A percentile compares a stretch with the other conserved stretches of the same genome.
Conservation (phyloP, 2,888 invertebrate species). For the Andrena fulva region DNA sequence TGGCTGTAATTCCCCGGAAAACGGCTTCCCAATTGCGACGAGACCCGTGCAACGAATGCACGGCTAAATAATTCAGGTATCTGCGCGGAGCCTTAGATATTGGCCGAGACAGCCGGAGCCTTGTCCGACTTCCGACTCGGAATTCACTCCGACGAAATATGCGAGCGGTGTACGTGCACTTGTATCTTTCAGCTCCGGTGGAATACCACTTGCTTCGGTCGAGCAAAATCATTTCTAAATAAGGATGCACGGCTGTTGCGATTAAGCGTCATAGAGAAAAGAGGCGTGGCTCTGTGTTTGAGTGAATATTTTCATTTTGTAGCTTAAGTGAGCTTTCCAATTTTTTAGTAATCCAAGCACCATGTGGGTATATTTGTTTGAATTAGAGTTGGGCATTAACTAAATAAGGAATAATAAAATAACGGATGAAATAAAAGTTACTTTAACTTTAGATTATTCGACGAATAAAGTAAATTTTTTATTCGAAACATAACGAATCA, state of each 20-base stretch:
- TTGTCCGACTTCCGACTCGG: neutral
- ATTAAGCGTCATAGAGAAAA: too few relatives aligned
- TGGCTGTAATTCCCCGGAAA: slow-evolving; percentile 4
- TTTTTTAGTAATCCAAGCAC: too few relatives aligned
- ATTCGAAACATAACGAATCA: too few relatives aligned
- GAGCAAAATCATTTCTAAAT: neutral
- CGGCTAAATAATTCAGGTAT: slow-evolving; percentile 26
- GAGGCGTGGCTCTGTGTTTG: too few relatives aligned
- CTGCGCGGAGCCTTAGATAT: slow-evolving; percentile 5
- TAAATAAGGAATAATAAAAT: too few relatives aligned
- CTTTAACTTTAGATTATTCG: too few relatives aligned
- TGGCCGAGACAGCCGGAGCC: neutral
- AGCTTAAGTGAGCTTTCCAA: too few relatives aligned
- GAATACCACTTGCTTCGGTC: neutral
- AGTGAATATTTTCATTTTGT: too few relatives aligned
- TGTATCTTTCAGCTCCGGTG: neutral
- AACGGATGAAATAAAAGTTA: too few relatives aligned
- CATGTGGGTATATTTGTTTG: too few relatives aligned
- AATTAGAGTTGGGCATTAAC: too few relatives aligned
- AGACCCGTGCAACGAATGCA: slow-evolving; percentile 11
- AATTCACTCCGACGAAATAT: slow-evolving; percentile 7
- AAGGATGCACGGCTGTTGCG: neutral
- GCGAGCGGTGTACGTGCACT: neutral
- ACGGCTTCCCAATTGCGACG: slow-evolving; percentile 21
- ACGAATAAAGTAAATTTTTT: too few relatives aligned